Percentiles rank a stretch among this genome's conserved stretches.
phyloP scores from a whole-genome alignment of 2,113 vertebrate genomes.

The Agapornis roseicollis region DNA sequence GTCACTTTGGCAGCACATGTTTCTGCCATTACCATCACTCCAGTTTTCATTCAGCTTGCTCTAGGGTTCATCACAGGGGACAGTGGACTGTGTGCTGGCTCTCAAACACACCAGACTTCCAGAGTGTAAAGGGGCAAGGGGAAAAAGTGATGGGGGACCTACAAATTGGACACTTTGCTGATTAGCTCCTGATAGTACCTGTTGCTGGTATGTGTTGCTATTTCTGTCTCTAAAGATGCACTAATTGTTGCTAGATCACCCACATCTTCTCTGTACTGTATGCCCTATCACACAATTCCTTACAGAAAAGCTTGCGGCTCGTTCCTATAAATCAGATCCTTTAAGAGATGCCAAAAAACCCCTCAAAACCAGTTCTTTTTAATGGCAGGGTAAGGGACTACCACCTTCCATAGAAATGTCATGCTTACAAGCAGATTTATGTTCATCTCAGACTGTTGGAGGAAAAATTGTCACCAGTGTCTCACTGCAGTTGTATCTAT shows the following conservation, averaged over 20 bases:
- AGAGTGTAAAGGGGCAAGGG: neutral
- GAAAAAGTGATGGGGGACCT: neutral
- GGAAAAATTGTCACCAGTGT: neutral
- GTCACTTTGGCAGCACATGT: neutral
- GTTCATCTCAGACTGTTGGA: neutral
- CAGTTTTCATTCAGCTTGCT: neutral
- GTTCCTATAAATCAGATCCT: neutral
- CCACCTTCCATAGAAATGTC: neutral
- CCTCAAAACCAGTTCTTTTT: neutral
- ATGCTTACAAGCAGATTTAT: neutral
- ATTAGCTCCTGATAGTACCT: neutral
- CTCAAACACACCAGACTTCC: neutral
- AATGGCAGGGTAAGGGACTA: neutral
- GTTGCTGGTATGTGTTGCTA: neutral
- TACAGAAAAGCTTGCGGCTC: neutral
- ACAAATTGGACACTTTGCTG: neutral
- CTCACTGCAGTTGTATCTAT: constrained; percentile 3
- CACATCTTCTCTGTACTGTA: neutral
- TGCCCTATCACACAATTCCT: neutral
- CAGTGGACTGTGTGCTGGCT: neutral
- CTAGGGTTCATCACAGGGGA: neutral
- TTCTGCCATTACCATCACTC: neutral
- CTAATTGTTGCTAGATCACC: neutral
- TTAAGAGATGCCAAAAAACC: neutral
- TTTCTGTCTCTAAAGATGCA: neutral